Evolutionary conservation across 1,140 invertebrate species (phyloP).

Genomic region (Hyposmocoma kahamanoa): DNA sequence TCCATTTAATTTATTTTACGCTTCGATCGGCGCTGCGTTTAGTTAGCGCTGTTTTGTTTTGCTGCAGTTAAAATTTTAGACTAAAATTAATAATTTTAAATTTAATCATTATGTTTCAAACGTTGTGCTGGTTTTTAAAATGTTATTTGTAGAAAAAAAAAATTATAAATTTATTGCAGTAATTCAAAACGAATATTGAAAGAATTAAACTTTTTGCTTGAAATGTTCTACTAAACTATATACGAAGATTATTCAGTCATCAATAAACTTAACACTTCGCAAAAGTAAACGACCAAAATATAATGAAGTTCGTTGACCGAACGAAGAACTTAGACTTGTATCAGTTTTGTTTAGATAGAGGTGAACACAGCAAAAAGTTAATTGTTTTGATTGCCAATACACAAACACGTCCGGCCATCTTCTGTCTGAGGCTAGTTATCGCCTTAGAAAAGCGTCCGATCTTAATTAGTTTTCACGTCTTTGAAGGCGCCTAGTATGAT

Average conservation of each 20-base stretch:
- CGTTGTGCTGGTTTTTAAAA: too few relatives aligned
- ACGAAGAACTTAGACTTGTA: constrained; percentile 28
- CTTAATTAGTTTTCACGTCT: constrained; percentile 73
- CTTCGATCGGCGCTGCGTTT: constrained; percentile 57
- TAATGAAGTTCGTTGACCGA: constrained; percentile 21
- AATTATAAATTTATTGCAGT: too few relatives aligned
- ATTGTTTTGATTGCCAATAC: constrained; percentile 70
- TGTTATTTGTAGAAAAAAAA: too few relatives aligned
- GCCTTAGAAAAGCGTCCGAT: constrained; percentile 67
- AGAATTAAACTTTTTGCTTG: too few relatives aligned
- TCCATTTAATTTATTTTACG: constrained; percentile 67
- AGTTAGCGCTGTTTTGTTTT: constrained; percentile 40
- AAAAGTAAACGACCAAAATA: constrained; percentile 1
- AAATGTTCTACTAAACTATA: too few relatives aligned
- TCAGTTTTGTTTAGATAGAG: constrained; percentile 52
- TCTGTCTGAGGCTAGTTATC: constrained; percentile 60
- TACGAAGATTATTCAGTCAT: too few relatives aligned
- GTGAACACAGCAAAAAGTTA: constrained; percentile 62
- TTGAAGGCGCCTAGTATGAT: constrained; percentile 66
- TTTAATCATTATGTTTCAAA: too few relatives aligned
- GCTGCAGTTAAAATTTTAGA: too few relatives aligned
- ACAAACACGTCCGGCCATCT: constrained; percentile 53
- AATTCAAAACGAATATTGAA: too few relatives aligned
- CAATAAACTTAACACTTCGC: too few relatives aligned
- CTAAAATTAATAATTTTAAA: too few relatives aligned